Evolutionary conservation across 2,113 vertebrate genomes (phyloP).

Genomic region (Dasyurus viverrinus): DNA sequence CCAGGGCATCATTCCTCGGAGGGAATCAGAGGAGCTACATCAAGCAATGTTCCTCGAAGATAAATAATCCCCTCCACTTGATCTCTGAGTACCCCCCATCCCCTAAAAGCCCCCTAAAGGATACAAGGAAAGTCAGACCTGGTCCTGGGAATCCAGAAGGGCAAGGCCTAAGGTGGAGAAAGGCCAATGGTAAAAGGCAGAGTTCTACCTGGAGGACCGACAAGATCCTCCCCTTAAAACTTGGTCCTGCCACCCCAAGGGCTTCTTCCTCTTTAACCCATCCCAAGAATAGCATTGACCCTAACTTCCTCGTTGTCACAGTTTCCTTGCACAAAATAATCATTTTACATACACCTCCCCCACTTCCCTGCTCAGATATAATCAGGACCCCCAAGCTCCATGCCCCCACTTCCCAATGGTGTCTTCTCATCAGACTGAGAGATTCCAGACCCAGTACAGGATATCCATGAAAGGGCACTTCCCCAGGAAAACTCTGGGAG

Average conservation of each 20-base stretch:
- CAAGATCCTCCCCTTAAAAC: background rate
- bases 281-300: background rate
- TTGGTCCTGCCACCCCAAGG: background rate
- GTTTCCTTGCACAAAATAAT: background rate
- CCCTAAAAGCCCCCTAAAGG: background rate
- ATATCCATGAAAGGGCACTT: background rate
- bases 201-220: background rate
- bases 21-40: background rate
- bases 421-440: background rate
- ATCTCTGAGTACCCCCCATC: background rate
- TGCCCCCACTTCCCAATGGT: background rate
- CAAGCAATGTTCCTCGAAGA: background rate
- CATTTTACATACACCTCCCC: background rate
- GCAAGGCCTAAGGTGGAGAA: background rate
- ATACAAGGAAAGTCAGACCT: background rate
- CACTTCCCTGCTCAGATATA: background rate
- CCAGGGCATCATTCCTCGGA: background rate
- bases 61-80: background rate
- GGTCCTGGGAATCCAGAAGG: background rate
- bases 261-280: background rate
- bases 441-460: background rate
- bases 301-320: background rate
- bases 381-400: background rate
- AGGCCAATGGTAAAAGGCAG: background rate
- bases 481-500: background rate